These are phyloP conservation scores for Melospiza georgiana DNA, from an alignment of 2,113 vertebrate species.

Conservation along the genomic window DNA sequence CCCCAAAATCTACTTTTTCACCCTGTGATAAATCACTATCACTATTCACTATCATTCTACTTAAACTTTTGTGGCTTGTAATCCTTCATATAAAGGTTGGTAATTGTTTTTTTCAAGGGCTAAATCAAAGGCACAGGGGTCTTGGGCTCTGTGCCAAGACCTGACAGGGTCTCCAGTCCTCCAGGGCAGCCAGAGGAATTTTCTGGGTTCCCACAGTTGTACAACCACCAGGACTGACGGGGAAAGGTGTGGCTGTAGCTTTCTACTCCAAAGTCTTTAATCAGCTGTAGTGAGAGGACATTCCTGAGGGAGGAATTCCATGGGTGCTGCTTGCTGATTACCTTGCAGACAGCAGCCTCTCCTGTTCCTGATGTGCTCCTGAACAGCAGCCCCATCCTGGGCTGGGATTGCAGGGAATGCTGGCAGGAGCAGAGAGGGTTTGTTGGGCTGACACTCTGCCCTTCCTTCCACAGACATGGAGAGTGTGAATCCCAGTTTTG, in stretches of 20 bases:
- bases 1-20: too few species aligned
- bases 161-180: too few species aligned
- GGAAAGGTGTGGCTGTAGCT: not conserved
- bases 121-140: too few species aligned
- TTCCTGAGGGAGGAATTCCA: not conserved
- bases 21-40: too few species aligned
- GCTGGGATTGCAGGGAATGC: not conserved
- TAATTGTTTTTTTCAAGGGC: too few species aligned
- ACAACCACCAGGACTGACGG: not conserved
- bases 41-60: too few species aligned
- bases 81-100: too few species aligned
- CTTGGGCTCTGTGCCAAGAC: too few species aligned
- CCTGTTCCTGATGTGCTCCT: not conserved
- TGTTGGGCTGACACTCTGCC: not conserved
- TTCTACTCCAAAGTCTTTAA: not conserved
- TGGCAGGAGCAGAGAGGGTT: not conserved
- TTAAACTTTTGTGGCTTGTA: too few species aligned
- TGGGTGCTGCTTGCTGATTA: not conserved
- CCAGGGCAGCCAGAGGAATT: too few species aligned
- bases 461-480: conserved; percentile 70
- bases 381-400: not conserved
- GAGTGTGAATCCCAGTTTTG: conserved; percentile 43
- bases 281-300: not conserved
- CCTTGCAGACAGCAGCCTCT: not conserved
- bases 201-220: too few species aligned